Conservation (phyloP, 2,797 vertebrate species). For the Falco columbarius region DNA sequence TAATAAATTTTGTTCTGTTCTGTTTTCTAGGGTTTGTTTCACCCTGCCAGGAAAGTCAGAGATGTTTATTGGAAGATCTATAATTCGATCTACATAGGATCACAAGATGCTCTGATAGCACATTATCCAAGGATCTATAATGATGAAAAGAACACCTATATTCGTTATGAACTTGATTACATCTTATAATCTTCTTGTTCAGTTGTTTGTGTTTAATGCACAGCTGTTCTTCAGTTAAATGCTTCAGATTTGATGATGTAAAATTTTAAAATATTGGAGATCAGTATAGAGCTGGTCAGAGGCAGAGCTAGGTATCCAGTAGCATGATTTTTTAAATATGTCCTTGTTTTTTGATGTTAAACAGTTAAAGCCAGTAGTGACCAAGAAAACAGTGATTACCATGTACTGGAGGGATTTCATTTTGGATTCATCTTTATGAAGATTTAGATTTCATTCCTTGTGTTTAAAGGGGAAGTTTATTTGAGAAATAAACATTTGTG, state of each 20-base stretch:
- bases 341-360: conserved; percentile 84
- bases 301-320: conserved; percentile 78
- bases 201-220: conserved; percentile 77
- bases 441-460: conserved; percentile 84
- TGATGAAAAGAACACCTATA: conserved; percentile 95
- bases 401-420: conserved; percentile 76
- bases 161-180: conserved; percentile 97
- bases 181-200: conserved; percentile 86
- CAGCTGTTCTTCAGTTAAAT: conserved; percentile 78
- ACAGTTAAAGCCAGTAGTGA: conserved; percentile 81
- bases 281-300: conserved; percentile 76
- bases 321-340: conserved; percentile 83
- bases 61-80: conserved; percentile 99
- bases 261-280: conserved; percentile 76
- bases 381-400: conserved; percentile 79
- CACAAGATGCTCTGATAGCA: conserved; percentile 96
- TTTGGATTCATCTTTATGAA: conserved; percentile 83
- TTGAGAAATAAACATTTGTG: conserved; percentile 99
- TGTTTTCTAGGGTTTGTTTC: conserved; percentile 90
- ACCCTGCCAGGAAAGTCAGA: conserved; percentile 96
- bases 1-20: not conserved
- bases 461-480: conserved; percentile 92
- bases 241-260: conserved; percentile 80
- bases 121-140: conserved; percentile 99
- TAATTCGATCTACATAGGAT: conserved; percentile 98